Percentiles rank a stretch among this genome's conserved stretches.
These are phyloP conservation scores for Leptinotarsa haldemani DNA, from an alignment of 2,888 invertebrate genomes.

Conservation along the genomic window DNA sequence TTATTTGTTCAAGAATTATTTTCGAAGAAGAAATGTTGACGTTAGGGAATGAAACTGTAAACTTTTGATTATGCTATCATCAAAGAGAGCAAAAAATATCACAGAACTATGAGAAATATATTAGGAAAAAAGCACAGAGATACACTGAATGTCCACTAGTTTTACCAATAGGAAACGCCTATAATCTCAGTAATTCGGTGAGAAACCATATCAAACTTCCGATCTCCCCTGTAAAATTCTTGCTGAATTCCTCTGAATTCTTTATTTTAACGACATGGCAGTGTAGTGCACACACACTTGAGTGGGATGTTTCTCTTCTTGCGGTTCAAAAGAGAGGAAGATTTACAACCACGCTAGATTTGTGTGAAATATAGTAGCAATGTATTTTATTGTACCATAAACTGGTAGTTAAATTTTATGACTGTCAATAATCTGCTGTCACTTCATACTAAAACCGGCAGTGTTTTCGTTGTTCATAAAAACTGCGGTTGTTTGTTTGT, in stretches of 20 bases:
- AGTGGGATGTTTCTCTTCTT: not conserved
- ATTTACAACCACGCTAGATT: constrained; percentile 44
- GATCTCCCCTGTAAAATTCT: not conserved
- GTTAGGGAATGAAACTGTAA: too few relatives aligned
- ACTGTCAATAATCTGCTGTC: constrained; percentile 50
- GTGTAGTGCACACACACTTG: not conserved
- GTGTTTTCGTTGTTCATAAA: constrained; percentile 36
- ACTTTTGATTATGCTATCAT: too few relatives aligned
- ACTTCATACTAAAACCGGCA: constrained; percentile 43
- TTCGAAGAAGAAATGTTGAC: too few relatives aligned
- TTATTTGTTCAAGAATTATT: too few relatives aligned
- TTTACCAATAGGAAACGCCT: too few relatives aligned
- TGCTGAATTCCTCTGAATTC: not conserved
- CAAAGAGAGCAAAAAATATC: too few relatives aligned
- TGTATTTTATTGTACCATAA: constrained; percentile 52
- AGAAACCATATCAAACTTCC: too few relatives aligned
- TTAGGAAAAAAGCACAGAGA: too few relatives aligned
- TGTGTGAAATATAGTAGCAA: constrained; percentile 52
- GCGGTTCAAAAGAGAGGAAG: constrained; percentile 20
- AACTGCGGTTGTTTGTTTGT: constrained; percentile 6
- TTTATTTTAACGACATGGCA: not conserved
- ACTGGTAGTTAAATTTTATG: constrained; percentile 53
- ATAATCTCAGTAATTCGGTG: too few relatives aligned
- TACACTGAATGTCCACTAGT: too few relatives aligned
- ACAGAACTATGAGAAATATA: too few relatives aligned